These are phyloP conservation scores for Polyodon spathula DNA, from an alignment of 2,113 vertebrate species.

Conservation along the genomic window DNA sequence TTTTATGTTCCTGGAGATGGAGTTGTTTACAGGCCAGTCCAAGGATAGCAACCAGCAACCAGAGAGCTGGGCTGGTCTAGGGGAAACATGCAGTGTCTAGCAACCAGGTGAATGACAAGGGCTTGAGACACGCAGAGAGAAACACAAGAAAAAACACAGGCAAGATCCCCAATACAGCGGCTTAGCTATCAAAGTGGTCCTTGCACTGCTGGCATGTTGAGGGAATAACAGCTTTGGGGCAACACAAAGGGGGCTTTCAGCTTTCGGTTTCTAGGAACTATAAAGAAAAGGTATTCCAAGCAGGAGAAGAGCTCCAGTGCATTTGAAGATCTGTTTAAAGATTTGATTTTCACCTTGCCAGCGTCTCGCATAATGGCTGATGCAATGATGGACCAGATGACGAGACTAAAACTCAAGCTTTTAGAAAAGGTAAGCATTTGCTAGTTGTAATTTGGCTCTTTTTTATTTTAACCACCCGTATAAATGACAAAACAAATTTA, in stretches of 20 bases:
- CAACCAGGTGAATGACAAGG: slow-evolving; percentile 13
- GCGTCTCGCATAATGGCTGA: slow-evolving; percentile 43
- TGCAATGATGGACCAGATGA: slow-evolving; percentile 54
- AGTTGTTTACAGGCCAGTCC: slow-evolving; percentile 26
- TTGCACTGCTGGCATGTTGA: background rate
- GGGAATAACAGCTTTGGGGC: background rate
- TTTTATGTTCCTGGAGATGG: slow-evolving; percentile 15
- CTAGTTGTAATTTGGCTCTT: too few species aligned
- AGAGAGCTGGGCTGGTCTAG: slow-evolving; percentile 19
- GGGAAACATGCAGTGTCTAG: background rate
- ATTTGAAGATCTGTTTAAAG: background rate
- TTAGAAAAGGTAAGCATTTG: slow-evolving; percentile 60
- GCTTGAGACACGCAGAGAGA: slow-evolving; percentile 8
- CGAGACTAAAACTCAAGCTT: slow-evolving; percentile 57
- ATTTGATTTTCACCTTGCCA: background rate
- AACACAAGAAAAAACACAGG: slow-evolving; percentile 11
- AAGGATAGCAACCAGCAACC: slow-evolving; percentile 33
- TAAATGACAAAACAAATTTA: too few species aligned
- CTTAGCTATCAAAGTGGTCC: background rate
- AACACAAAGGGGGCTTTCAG: too few species aligned
- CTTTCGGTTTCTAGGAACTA: too few species aligned
- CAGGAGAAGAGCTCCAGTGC: background rate
- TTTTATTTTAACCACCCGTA: too few species aligned
- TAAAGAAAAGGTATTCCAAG: too few species aligned
- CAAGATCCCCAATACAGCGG: too few species aligned